Percentiles rank a stretch among this genome's conserved stretches.
phyloP scores from a whole-genome alignment of 2,113 vertebrate genomes.

The Zosterops lateralis region DNA sequence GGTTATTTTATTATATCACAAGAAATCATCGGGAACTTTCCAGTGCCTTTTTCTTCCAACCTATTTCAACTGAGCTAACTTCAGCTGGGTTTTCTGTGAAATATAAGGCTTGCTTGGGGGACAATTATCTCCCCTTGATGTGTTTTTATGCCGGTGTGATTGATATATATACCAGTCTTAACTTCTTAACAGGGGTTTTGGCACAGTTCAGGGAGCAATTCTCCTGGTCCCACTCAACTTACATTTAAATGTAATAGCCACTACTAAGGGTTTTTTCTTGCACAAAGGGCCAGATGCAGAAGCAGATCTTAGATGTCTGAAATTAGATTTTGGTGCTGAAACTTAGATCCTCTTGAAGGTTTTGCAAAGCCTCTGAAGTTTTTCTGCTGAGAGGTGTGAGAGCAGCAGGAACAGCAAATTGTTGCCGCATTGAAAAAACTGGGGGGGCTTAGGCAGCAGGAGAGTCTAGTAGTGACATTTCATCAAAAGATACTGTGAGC shows the following conservation, averaged over 20 bases:
- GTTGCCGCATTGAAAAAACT: not conserved
- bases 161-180: not conserved
- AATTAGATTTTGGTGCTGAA: conserved; percentile 24
- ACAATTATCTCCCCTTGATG: conserved; percentile 1
- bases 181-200: not conserved
- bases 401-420: not conserved
- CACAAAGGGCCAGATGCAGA: not conserved
- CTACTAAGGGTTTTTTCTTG: not conserved
- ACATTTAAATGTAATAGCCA: not conserved
- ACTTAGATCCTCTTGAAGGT: not conserved
- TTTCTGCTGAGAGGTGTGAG: not conserved
- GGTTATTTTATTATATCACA: not conserved
- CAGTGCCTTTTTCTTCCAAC: not conserved
- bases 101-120: not conserved
- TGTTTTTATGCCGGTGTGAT: not conserved
- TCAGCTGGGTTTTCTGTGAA: conserved; percentile 18
- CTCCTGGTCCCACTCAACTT: conserved; percentile 5
- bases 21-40: not conserved
- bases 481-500: not conserved
- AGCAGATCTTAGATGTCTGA: not conserved
- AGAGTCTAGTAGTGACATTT: fast-evolving
- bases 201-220: not conserved
- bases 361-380: not conserved
- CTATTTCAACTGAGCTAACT: not conserved
- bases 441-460: fast-evolving